These are phyloP conservation scores for Nanorana parkeri DNA, from an alignment of 2,113 vertebrate species.

Conservation along the genomic window DNA sequence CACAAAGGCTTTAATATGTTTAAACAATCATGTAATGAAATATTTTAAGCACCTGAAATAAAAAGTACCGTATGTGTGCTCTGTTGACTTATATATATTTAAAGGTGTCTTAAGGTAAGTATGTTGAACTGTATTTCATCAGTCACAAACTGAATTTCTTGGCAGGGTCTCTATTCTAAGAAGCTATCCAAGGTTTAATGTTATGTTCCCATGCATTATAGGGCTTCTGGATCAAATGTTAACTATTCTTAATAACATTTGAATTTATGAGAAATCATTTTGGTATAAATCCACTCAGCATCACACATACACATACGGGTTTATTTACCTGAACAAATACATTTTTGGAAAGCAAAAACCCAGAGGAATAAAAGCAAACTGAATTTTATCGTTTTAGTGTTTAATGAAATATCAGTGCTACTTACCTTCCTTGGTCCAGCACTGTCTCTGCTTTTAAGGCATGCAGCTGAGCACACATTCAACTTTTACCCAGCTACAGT, in stretches of 20 bases:
- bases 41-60: not conserved
- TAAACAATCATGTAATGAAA: not conserved
- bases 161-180: slow-evolving; percentile 8
- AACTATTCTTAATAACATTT: slow-evolving; percentile 10
- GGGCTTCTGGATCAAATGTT: slow-evolving; percentile 21
- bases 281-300: slow-evolving; percentile 19
- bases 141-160: slow-evolving; percentile 2
- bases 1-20: not conserved
- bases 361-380: no score
- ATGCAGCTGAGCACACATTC: no score
- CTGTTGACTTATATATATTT: slow-evolving; percentile 29
- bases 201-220: slow-evolving; percentile 23
- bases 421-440: no score
- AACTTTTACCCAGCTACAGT: no score
- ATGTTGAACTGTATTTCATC: slow-evolving; percentile 11
- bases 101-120: slow-evolving; percentile 28
- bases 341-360: not conserved
- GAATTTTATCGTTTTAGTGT: no score
- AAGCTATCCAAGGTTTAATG: slow-evolving; percentile 31
- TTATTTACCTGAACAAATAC: not conserved
- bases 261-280: slow-evolving; percentile 35
- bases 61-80: slow-evolving; percentile 14
- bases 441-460: no score
- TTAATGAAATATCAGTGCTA: no score
- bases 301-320: slow-evolving; percentile 36